phyloP scores from a whole-genome alignment of 2,888 invertebrate genomes.

The Cheilosia vulpina region DNA sequence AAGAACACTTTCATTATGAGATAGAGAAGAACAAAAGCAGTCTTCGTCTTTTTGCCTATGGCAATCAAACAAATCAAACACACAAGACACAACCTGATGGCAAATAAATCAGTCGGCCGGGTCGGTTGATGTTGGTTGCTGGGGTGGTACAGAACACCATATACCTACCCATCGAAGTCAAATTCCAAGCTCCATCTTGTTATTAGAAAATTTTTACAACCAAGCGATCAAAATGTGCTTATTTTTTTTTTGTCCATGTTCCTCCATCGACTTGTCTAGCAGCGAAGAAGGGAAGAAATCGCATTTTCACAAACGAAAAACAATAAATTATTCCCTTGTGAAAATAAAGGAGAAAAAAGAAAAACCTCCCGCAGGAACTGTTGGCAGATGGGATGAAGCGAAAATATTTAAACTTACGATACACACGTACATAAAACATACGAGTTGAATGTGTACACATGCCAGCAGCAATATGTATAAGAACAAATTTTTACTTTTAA shows the following conservation, averaged over 20 bases:
- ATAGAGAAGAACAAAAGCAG: slow-evolving; percentile 9
- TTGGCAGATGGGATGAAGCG: slow-evolving; percentile 10
- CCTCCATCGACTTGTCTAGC: slow-evolving; percentile 5
- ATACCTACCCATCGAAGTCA: neutral
- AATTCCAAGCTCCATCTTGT: slow-evolving; percentile 39
- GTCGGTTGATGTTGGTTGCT: neutral
- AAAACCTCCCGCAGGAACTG: slow-evolving; percentile 29
- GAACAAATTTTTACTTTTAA: neutral
- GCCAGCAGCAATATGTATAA: neutral
- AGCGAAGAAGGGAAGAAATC: neutral
- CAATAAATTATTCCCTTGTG: slow-evolving; percentile 60
- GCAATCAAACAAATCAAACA: slow-evolving; percentile 61
- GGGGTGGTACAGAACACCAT: neutral
- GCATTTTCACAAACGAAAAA: slow-evolving; percentile 47
- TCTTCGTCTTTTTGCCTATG: neutral
- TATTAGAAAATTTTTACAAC: slow-evolving; percentile 41
- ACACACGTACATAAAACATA: slow-evolving; percentile 6
- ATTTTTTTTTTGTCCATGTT: neutral
- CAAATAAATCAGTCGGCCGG: slow-evolving; percentile 34
- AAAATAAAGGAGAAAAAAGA: neutral
- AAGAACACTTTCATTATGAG: slow-evolving; percentile 49
- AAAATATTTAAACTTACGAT: slow-evolving; percentile 53
- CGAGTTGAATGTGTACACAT: slow-evolving; percentile 9
- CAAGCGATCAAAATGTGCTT: slow-evolving; percentile 49
- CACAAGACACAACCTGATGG: slow-evolving; percentile 24